Evolutionary conservation across 2,797 vertebrate genomes (phyloP).

Genomic region (Ataeniobius toweri): DNA sequence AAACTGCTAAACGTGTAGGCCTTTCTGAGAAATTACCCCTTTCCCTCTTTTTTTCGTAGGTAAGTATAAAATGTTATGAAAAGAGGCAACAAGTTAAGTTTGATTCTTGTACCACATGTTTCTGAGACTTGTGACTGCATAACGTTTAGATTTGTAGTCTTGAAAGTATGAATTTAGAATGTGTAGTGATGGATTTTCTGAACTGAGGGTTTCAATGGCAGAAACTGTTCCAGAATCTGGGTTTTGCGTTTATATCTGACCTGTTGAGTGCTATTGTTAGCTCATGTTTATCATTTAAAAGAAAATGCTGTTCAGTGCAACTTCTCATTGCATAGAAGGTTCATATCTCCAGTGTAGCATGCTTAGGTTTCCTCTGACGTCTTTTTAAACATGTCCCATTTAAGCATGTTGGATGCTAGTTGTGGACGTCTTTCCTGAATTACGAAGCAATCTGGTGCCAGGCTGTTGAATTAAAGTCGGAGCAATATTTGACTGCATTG

Average conservation of each 20-base stretch:
- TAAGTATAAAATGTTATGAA: slow-evolving; percentile 81
- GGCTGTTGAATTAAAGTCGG: slow-evolving; percentile 82
- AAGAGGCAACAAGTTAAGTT: slow-evolving; percentile 49
- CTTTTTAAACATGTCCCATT: slow-evolving; percentile 51
- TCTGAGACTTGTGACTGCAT: slow-evolving; percentile 61
- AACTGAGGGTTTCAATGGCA: slow-evolving; percentile 58
- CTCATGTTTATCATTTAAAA: slow-evolving; percentile 19
- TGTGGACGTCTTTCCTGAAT: slow-evolving; percentile 64
- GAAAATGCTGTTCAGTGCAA: slow-evolving; percentile 59
- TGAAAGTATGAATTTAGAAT: slow-evolving; percentile 46
- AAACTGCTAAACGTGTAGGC: slow-evolving; percentile 68
- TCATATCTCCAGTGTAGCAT: slow-evolving; percentile 70
- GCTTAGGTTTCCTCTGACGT: slow-evolving; percentile 63
- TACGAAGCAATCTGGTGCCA: slow-evolving; percentile 82
- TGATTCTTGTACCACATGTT: slow-evolving; percentile 67
- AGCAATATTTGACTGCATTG: slow-evolving; percentile 85
- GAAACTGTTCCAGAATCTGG: slow-evolving; percentile 61
- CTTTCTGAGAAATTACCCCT: slow-evolving; percentile 70
- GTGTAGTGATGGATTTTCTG: slow-evolving; percentile 57
- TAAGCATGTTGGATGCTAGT: slow-evolving; percentile 74
- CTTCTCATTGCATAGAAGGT: slow-evolving; percentile 40
- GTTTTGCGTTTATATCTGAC: slow-evolving; percentile 52
- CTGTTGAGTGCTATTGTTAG: slow-evolving; percentile 59
- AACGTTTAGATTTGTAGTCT: slow-evolving; percentile 38
- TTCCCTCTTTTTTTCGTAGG: slow-evolving; percentile 64